A percentile compares a stretch with the other conserved stretches of the same genome.
phyloP scores from a whole-genome alignment of 2,113 vertebrate genomes.

The Myrmecophaga tridactyla region DNA sequence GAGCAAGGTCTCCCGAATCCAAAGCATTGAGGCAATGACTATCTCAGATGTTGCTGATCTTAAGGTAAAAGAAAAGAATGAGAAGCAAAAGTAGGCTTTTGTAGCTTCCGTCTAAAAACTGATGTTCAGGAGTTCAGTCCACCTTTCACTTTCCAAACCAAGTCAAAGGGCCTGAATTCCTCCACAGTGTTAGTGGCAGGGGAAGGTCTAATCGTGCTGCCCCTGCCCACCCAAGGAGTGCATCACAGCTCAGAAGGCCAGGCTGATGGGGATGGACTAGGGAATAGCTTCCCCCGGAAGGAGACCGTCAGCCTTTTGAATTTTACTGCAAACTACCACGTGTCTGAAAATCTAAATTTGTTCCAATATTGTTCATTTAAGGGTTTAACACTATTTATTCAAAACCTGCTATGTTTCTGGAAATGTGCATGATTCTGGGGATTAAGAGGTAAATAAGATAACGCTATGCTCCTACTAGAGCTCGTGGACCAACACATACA shows the following conservation, averaged over 20 bases:
- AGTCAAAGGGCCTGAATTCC: not conserved
- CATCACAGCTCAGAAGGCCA: not conserved
- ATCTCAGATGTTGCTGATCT: fast-evolving
- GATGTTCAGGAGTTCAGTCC: not conserved
- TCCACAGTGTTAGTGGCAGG: not conserved
- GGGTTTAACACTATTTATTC: not conserved
- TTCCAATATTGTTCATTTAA: not conserved
- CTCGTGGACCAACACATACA: not conserved
- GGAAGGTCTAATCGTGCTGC: not conserved
- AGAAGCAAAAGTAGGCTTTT: not conserved
- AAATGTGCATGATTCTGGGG: not conserved
- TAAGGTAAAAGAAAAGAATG: not conserved
- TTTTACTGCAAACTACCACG: not conserved
- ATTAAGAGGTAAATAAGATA: not conserved
- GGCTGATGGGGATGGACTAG: not conserved
- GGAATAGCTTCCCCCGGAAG: not conserved
- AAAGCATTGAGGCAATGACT: not conserved
- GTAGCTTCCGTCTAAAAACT: not conserved
- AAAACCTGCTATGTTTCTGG: not conserved
- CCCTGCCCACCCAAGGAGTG: not conserved
- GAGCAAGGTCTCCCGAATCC: not conserved
- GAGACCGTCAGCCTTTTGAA: not conserved
- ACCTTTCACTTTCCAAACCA: not conserved
- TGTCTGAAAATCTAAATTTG: not conserved
- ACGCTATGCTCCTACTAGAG: not conserved